phyloP scores from a whole-genome alignment of 2,797 vertebrate species.

The Tangara arthus region DNA sequence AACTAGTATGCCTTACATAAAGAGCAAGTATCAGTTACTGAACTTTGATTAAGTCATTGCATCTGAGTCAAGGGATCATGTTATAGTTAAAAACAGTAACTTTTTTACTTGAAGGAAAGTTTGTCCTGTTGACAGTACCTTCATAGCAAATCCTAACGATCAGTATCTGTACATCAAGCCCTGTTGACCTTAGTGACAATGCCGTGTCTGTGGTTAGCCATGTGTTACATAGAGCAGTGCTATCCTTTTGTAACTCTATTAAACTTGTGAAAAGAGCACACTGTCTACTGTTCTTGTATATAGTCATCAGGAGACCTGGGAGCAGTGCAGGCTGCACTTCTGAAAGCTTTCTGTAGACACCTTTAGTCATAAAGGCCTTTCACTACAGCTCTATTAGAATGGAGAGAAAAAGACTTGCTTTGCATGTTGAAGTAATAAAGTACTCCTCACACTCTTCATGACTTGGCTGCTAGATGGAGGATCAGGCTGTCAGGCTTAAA shows the following conservation, averaged over 20 bases:
- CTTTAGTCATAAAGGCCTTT: background rate
- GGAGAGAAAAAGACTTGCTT: background rate
- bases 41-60: slow-evolving; percentile 51
- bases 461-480: background rate
- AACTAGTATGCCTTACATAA: slow-evolving; percentile 45
- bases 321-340: background rate
- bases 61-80: slow-evolving; percentile 53
- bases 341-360: background rate
- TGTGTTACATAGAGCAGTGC: slow-evolving; percentile 40
- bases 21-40: slow-evolving; percentile 57
- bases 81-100: slow-evolving; percentile 44
- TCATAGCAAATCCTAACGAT: slow-evolving; percentile 40
- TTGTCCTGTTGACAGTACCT: slow-evolving; percentile 44
- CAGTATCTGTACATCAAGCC: slow-evolving; percentile 19
- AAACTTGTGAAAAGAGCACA: slow-evolving; percentile 51
- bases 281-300: background rate
- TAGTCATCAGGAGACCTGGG: background rate
- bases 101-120: slow-evolving; percentile 63
- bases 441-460: background rate
- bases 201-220: slow-evolving; percentile 39
- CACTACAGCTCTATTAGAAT: background rate
- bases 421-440: background rate
- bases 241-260: slow-evolving; percentile 66
- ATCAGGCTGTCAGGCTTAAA: background rate
- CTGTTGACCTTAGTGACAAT: slow-evolving; percentile 36